Base-by-base conservation (phyloP, 2,888 invertebrate species). In the Hyalella azteca region DNA sequence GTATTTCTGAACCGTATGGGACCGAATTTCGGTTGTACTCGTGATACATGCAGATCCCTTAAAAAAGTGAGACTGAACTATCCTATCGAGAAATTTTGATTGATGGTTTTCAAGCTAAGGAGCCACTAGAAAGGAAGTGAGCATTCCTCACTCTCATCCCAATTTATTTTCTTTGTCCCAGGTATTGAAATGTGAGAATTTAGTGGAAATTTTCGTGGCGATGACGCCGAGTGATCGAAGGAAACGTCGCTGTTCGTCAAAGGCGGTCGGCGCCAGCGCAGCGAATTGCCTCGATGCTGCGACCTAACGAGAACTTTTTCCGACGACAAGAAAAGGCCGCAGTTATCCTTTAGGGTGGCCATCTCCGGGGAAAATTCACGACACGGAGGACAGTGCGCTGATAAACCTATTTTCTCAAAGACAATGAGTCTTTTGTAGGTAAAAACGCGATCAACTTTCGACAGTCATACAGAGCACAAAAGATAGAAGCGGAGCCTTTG, bases 311-410 rank as follows among this genome's bases (percentile, higher is more conserved):
- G 36, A 22, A 36, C 36, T 66, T 66, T 66, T 66, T 66, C 29
- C 19, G 36, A n/a, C 9, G 66, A 66, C 32, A 36, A 66, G 66
- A 66, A 66, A 66, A 66, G 66, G 19, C 66, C 36, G 45, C 36
- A 19, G 32, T 66, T 66, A 66, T 66, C 66, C 66, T 66, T 66
- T 66, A 66, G 66, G 36, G 19, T n/a, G 36, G 66, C 66, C 29
- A n/a, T 29, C 36, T 36, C 36, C 32, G 29, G 22, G 66, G 66
- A 66, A 66, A 66, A 66, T 66, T 66, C 66, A 66, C 66, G 66
- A 66, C 36, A 66, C 66, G 66, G 66, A 66, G 66, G 66, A 66
- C 66, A 66, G 66, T 66, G 36, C 5, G 36, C 66, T 66, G 66
- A 66, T 66, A 66, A 66, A 66, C 36, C 66, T 66, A 66, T 66